A percentile compares a stretch with the other conserved stretches of the same genome.
phyloP scores from a whole-genome alignment of 2,888 invertebrate species.

The Drosophila mayaguana region DNA sequence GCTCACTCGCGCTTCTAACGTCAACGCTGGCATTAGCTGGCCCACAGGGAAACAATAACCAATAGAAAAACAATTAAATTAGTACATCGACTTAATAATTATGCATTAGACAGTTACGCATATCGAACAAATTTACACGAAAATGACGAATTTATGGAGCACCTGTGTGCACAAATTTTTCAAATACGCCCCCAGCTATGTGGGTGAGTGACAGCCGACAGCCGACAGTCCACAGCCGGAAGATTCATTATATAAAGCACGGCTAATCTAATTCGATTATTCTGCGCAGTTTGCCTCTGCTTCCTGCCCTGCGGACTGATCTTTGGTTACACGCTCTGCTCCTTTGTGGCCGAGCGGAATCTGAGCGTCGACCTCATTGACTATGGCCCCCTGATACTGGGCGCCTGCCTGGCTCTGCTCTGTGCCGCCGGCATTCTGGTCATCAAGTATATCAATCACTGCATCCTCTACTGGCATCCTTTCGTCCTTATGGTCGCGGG shows the following conservation, averaged over 20 bases:
- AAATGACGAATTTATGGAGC: conserved; percentile 72
- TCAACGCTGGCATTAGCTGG: conserved; percentile 26
- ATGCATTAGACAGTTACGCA: conserved; percentile 23
- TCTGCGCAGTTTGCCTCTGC: conserved; percentile 69
- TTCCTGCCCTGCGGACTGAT: conserved; percentile 82
- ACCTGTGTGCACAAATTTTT: conserved; percentile 72
- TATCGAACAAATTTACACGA: conserved; percentile 2
- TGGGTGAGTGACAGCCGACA: conserved; percentile 61
- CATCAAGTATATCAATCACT: conserved; percentile 73
- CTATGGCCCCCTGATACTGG: conserved; percentile 82
- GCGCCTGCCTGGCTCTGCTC: conserved; percentile 67
- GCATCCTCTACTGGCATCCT: conserved; percentile 81
- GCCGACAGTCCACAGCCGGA: fast-evolving
- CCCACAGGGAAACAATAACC: conserved; percentile 6
- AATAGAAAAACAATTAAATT: conserved; percentile 1
- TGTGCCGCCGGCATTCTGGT: conserved; percentile 65
- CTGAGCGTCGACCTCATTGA: conserved; percentile 53
- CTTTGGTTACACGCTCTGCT: conserved; percentile 82
- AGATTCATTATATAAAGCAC: conserved; percentile 1
- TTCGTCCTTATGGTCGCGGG: conserved; percentile 68
- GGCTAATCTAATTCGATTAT: not conserved
- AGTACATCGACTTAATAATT: not conserved
- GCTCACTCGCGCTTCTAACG: conserved; percentile 26
- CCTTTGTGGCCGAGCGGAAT: conserved; percentile 77
- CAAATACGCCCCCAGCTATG: conserved; percentile 77